phyloP scores from a whole-genome alignment of 2,113 vertebrate species.

The Merops nubicus region DNA sequence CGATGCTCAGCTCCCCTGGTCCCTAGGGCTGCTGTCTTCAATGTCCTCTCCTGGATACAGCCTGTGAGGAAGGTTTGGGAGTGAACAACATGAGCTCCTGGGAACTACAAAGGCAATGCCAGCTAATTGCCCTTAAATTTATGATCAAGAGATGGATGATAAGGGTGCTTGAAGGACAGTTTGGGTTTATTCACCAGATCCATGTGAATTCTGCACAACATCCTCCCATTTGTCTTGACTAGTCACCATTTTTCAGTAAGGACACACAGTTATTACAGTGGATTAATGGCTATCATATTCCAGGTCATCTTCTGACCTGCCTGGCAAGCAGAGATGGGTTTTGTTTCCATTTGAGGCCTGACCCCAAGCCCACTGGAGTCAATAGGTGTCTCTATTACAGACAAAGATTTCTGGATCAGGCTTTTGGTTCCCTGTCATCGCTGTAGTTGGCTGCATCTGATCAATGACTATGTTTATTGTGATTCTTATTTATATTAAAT shows the following conservation, averaged over 20 bases:
- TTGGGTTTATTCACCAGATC: not conserved
- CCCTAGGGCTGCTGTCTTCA: not conserved
- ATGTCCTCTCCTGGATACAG: not conserved
- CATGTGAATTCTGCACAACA: accelerated
- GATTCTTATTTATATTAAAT: slow-evolving; percentile 3
- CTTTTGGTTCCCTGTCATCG: not conserved
- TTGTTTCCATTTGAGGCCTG: not conserved
- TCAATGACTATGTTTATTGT: slow-evolving; percentile 4
- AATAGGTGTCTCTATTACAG: not conserved
- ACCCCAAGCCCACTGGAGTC: not conserved
- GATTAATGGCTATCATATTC: slow-evolving; percentile 15
- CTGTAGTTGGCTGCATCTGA: not conserved
- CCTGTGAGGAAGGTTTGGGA: not conserved
- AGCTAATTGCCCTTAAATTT: not conserved
- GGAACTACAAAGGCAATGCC: not conserved
- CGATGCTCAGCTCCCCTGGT: accelerated
- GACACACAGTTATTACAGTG: not conserved
- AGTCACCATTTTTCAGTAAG: not conserved
- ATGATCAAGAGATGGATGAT: not conserved
- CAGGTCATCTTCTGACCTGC: not conserved
- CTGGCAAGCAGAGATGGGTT: not conserved
- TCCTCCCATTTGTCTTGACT: not conserved
- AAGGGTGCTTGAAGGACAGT: not conserved
- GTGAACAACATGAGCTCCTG: accelerated
- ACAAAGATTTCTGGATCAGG: not conserved